Percentiles rank a stretch among this genome's conserved stretches.
These are phyloP conservation scores for Elanus axillaris DNA, from an alignment of 2,113 vertebrate genomes.

Conservation along the genomic window DNA sequence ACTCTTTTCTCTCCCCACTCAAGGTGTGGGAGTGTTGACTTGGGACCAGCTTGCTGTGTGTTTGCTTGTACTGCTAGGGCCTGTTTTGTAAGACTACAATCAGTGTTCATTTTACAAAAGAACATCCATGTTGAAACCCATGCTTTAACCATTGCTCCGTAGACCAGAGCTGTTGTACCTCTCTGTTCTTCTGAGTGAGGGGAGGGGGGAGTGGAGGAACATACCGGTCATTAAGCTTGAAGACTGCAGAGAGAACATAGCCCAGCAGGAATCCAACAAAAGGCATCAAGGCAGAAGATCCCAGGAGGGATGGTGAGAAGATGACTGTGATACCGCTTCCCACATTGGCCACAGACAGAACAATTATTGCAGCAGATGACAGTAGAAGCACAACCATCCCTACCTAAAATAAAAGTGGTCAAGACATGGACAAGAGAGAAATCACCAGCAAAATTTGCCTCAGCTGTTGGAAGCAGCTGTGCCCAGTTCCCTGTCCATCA, in stretches of 20 bases:
- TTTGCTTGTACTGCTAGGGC: neutral
- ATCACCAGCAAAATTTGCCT: neutral
- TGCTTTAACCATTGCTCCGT: neutral
- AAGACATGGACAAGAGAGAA: neutral
- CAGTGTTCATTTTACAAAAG: neutral
- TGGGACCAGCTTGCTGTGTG: neutral
- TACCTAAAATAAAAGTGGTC: conserved; percentile 51
- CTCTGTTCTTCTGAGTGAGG: neutral
- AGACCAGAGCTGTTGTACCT: neutral
- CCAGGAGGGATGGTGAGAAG: conserved; percentile 71
- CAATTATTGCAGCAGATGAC: conserved; percentile 27
- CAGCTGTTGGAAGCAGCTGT: neutral
- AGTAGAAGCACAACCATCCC: conserved; percentile 69
- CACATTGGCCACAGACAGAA: conserved; percentile 54
- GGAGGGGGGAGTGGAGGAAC: neutral
- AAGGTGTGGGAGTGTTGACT: neutral
- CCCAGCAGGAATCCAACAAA: conserved; percentile 78
- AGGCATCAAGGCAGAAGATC: conserved; percentile 79
- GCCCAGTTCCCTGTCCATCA: neutral
- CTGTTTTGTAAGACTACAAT: neutral
- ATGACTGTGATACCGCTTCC: conserved; percentile 64
- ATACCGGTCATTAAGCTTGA: conserved; percentile 74
- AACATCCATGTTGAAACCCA: neutral
- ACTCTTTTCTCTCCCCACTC: neutral
- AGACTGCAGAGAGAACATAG: conserved; percentile 72